Conservation (phyloP, 2,113 vertebrate genomes). For the Sceloporus undulatus region DNA sequence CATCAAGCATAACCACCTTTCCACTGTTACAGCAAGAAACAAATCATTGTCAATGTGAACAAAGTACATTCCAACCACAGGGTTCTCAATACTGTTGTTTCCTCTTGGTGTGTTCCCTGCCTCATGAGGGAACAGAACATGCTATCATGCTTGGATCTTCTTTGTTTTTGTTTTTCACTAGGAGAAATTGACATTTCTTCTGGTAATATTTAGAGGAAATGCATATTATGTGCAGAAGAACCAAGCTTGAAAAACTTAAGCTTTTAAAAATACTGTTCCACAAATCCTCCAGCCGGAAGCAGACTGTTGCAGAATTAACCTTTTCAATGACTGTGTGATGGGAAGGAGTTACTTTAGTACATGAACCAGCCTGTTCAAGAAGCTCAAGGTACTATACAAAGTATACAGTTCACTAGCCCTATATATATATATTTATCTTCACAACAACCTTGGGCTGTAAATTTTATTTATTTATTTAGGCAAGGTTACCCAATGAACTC, state of each 20-base stretch:
- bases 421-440: background rate
- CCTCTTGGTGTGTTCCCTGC: background rate
- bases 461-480: background rate
- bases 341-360: background rate
- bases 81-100: background rate
- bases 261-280: no score
- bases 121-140: background rate
- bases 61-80: background rate
- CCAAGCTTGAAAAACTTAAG: no score
- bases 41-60: background rate
- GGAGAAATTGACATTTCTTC: background rate
- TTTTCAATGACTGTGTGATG: background rate
- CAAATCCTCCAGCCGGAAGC: background rate
- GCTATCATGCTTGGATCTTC: background rate
- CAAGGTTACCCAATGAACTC: background rate
- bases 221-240: background rate
- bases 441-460: background rate
- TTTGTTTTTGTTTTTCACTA: background rate
- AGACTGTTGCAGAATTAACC: background rate
- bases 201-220: background rate
- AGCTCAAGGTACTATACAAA: no score
- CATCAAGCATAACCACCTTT: background rate
- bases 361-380: background rate
- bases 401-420: background rate
- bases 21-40: background rate